Percentiles rank a stretch among this genome's conserved stretches.
phyloP scores from a whole-genome alignment of 2,797 vertebrate species.

The Crenichthys baileyi region DNA sequence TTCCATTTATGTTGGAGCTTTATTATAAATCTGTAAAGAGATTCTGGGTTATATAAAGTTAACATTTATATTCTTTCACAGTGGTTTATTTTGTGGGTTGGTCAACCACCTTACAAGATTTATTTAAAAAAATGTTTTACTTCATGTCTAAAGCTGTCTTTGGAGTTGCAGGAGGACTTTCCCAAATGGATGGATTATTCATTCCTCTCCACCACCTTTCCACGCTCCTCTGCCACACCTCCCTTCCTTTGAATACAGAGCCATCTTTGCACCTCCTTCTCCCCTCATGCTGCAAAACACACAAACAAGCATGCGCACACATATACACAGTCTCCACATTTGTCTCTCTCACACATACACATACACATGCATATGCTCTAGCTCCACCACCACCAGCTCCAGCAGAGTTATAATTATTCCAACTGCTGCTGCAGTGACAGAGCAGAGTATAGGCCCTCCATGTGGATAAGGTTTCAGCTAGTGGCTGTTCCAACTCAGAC shows the following conservation, averaged over 20 bases:
- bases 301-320: conserved; percentile 40
- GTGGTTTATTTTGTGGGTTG: no score
- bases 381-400: conserved; percentile 50
- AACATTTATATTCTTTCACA: no score
- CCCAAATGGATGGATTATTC: background rate
- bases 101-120: no score
- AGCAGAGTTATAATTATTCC: conserved; percentile 78
- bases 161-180: conserved; percentile 1
- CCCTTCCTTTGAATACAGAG: conserved; percentile 38
- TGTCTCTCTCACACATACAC: conserved; percentile 24
- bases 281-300: conserved; percentile 27
- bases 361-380: conserved; percentile 26
- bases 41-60: no score
- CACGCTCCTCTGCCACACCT: background rate
- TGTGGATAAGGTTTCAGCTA: conserved; percentile 70
- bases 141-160: background rate
- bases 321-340: conserved; percentile 32
- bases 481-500: conserved; percentile 47
- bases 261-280: conserved; percentile 39
- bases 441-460: conserved; percentile 54
- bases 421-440: conserved; percentile 70
- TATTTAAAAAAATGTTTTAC: no score
- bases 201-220: conserved; percentile 6
- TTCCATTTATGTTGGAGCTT: no score
- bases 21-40: no score